Evolutionary conservation across 2,113 vertebrate genomes (phyloP), one percentile per base, ranked within the genome.

Genomic region (Haliaeetus leucogaster): DNA sequence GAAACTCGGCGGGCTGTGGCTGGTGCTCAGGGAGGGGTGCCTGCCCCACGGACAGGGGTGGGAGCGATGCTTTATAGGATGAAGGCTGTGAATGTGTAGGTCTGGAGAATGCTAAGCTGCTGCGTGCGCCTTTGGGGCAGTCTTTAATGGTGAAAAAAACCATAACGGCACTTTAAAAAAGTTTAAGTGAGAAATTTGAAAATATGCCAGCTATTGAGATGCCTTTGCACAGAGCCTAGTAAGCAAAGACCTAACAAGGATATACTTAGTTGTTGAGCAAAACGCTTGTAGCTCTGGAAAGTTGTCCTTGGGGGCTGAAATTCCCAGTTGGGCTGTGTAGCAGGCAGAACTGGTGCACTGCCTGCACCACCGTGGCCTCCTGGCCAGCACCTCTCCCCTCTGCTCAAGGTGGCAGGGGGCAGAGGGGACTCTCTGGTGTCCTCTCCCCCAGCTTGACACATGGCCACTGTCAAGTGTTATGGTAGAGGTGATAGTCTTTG

Each of bases 391-490:
- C 6, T 67, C 11, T 55, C 3, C 4, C 55, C n/a, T 62, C 52
- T 29, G 13, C 17, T 34, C 2, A 2, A 45, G 27, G 43, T 4
- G 13, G 27, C 14, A 1, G 2, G 30, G 40, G 36, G 16, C 55
- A 85, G 50, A 56, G n/a, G 9, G 16, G 7, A 8, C 23, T 83
- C 29, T 34, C 25, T 26, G 21, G 30, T 48, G 45, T 53, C 42
- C 40, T 65, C 34, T 70, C 5, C 21, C 14, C n/a, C 11, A 7
- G 36, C 27, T 43, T 8, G 4, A 22, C 3, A 26, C 8, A 4
- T 11, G 15, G 43, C 34, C 0, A 0, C 32, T 80, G 53, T 14
- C n/a, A 47, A 8, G 22, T 0, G 0, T 56, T 72, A 16, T 2
- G 10, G 42, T 5, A 26, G 36, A 55, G 29, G 9, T 48, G 34